Base-by-base conservation (phyloP, 2,113 vertebrate genomes). In the Struthidea cinerea region DNA sequence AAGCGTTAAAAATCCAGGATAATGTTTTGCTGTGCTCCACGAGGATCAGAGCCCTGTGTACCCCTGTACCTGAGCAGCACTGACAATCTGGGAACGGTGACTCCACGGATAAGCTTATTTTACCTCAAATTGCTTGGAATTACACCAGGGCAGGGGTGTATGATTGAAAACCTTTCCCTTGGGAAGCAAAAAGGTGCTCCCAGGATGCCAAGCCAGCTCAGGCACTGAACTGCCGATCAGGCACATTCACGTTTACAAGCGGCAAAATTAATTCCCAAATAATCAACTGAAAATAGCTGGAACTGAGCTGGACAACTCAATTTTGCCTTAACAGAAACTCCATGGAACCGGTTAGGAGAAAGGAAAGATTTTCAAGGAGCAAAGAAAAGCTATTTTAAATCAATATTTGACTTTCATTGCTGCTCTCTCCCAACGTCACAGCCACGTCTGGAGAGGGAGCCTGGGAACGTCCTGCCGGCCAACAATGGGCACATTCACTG, bases 11-110 rank as follows among this genome's bases (percentile, higher is more conserved):
- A 57, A 9, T 37, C 12, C 74, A 3, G 2, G 8, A 12, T 3
- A 3, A 12, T 0, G 1, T 14, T n/a, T 0, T 28, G 49, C 7
- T 44, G 69, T 39, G 64, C 86, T 49, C 27, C 4, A 1, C 0
- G 6, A 65, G 60, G 64, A 37, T n/a, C 30, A 41, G 53, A 71
- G 63, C 30, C 24, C 13, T 13, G 28, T 5, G n/a, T 1, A 26
- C 1, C 30, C 15, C 52, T 41, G 22, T 0, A 8, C 1, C 47
- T 1, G 27, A 6, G 14, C 82, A 65, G n/a, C 11, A 42, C 9
- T 8, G 30, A 24, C 49, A 18, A 11, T 35, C 0, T 11, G 23
- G 75, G 53, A 68, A 30, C 19, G 16, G 35, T 2, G 4, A 47
- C 74, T 59, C 60, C 11, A 50, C 9, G 30, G 41, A 10, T 7